Evolutionary conservation across 1,140 invertebrate genomes (phyloP).

Genomic region (Brachionus asplanchnoidis): DNA sequence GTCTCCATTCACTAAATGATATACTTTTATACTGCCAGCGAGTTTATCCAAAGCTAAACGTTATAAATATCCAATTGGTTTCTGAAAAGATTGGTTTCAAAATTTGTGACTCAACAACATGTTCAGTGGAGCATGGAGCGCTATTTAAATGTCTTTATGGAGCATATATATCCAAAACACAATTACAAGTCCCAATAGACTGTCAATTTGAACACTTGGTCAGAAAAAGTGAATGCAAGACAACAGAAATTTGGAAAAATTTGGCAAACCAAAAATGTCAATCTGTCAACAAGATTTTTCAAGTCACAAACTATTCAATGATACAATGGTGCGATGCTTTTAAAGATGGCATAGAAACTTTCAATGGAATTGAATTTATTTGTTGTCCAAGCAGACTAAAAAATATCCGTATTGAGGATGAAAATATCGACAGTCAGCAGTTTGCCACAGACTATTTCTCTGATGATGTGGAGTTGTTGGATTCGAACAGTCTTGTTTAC

Average conservation of each 20-base stretch:
- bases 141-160: constrained; percentile 29
- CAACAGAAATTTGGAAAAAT: neutral
- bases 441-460: neutral
- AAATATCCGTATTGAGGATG: neutral
- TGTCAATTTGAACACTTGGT: constrained; percentile 8
- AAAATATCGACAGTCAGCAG: neutral
- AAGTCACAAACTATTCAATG: neutral
- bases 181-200: neutral
- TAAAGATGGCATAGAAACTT: neutral
- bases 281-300: neutral
- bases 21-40: neutral
- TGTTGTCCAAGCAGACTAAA: neutral
- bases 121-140: neutral
- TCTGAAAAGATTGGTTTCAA: neutral
- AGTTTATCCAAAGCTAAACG: constrained; percentile 16
- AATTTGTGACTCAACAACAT: neutral
- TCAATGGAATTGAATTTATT: constrained; percentile 27
- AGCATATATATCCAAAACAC: neutral
- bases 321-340: constrained; percentile 38
- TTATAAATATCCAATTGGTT: neutral
- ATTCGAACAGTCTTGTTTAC: neutral
- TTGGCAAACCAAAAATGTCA: neutral
- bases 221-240: neutral
- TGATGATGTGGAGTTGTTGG: neutral
- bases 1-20: neutral